phyloP scores from a whole-genome alignment of 2,888 invertebrate species.

The Agrotis exclamationis region DNA sequence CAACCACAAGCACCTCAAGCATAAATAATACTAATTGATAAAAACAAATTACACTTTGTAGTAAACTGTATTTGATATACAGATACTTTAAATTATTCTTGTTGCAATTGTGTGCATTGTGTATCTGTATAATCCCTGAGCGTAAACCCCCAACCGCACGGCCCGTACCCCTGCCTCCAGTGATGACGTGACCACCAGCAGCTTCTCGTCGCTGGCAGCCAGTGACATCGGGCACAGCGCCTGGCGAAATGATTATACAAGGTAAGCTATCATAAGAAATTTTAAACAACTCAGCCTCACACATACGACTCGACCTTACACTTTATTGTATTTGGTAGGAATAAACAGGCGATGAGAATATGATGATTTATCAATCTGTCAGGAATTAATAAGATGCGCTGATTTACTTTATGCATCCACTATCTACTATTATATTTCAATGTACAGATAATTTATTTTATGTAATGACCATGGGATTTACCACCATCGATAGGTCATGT shows the following conservation, averaged over 20 bases:
- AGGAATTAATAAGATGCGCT: not conserved
- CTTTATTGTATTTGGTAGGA: conserved; percentile 9
- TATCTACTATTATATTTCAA: not conserved
- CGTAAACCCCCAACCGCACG: conserved; percentile 83
- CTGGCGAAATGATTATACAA: conserved; percentile 86
- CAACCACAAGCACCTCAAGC: conserved; percentile 50
- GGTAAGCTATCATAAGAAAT: conserved; percentile 76
- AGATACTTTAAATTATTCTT: conserved; percentile 64
- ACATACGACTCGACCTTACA: conserved; percentile 7
- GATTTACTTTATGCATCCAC: not conserved
- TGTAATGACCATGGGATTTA: too few species aligned
- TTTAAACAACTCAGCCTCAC: not conserved
- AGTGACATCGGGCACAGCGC: conserved; percentile 84
- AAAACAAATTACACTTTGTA: conserved; percentile 23
- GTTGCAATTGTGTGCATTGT: conserved; percentile 84
- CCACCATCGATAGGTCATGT: too few species aligned
- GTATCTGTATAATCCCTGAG: conserved; percentile 84
- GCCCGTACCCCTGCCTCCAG: conserved; percentile 84
- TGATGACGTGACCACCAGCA: conserved; percentile 87
- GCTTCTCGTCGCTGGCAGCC: conserved; percentile 84
- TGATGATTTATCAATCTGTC: not conserved
- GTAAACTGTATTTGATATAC: conserved; percentile 56
- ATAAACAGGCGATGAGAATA: not conserved
- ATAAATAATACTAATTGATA: conserved; percentile 23
- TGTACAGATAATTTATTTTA: too few species aligned